Base-by-base conservation (phyloP, 2,113 vertebrate species). In the Tylochromis polylepis region DNA sequence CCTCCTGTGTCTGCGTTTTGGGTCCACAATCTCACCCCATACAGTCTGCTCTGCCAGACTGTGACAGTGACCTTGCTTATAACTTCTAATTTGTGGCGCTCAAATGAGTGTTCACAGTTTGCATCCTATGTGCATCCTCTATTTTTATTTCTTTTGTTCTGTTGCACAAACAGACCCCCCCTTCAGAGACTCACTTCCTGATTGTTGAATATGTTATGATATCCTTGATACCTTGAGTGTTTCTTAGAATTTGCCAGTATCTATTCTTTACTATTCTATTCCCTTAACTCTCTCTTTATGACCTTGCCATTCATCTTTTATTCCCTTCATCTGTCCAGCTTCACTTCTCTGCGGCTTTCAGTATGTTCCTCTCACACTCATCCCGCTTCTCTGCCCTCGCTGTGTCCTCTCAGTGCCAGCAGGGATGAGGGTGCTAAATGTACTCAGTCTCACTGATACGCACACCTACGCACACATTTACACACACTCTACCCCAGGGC, bases 391-490 rank as follows among this genome's bases (percentile, higher is more conserved):
- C 38, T 93, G 92, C 81, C 90, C 87, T 90, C 65, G 5, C 81
- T 60, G 41, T 85, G 91, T 94, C 90, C 92, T 87, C 83, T 83
- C 62, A 22, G 62, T 53, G 88, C 78, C 79, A 88, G 80, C 62
- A 90, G 88, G 86, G 80, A 92, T 85, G 29, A 88, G 93, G 88
- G 87, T 88, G 89, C 86, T 91, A 93, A 91, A 93, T 91, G 93
- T 87, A 88, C 86, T 46, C 70, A 81, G 57, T 88, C 79, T 56
- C 87, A 82, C 83, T 49, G 81, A 58, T 43, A 20, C 43, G 83
- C 56, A 46, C 27, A 27, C 49, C 56, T 59, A 72, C 24, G 41
- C 87, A 86, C 60, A 87, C 83, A 72, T 82, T 87, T 72, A 88
- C 72, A 87, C 58, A 81, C 81, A 80, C 59, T 43, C 77, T 91